These are phyloP conservation scores for Vulpes vulpes DNA, from an alignment of 2,113 vertebrate genomes.

Conservation along the genomic window DNA sequence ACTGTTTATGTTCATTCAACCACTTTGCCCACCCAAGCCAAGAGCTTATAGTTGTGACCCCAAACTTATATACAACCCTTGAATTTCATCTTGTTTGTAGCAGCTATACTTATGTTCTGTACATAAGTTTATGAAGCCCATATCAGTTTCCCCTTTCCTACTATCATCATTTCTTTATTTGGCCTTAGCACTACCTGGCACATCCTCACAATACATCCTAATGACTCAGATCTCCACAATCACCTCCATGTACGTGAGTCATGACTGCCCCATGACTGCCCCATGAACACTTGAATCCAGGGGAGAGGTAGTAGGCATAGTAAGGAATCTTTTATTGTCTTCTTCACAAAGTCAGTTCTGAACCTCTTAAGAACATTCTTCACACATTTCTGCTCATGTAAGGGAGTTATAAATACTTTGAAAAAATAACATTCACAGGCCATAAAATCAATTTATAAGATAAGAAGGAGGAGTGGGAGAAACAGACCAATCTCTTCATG, in stretches of 20 bases:
- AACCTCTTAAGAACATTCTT: background rate
- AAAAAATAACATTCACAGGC: background rate
- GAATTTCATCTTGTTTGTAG: background rate
- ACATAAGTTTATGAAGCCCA: background rate
- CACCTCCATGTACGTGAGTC: background rate
- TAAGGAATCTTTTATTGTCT: background rate
- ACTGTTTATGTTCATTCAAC: background rate
- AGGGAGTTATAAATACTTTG: background rate
- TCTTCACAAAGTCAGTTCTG: background rate
- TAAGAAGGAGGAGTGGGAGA: background rate
- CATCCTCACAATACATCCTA: accelerated
- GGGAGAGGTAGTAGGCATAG: background rate
- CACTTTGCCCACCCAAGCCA: background rate
- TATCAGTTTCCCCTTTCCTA: background rate
- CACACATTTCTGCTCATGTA: background rate
- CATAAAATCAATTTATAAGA: background rate
- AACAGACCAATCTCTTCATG: background rate
- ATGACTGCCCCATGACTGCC: background rate
- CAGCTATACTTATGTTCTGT: background rate
- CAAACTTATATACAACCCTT: background rate
- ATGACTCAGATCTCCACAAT: background rate
- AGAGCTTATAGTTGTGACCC: background rate
- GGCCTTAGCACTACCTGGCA: background rate
- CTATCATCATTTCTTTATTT: background rate
- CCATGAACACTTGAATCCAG: background rate